Evolutionary conservation across 2,797 vertebrate species (phyloP), one percentile per base, ranked within the genome.

Genomic region (Sarcophilus harrisii): DNA sequence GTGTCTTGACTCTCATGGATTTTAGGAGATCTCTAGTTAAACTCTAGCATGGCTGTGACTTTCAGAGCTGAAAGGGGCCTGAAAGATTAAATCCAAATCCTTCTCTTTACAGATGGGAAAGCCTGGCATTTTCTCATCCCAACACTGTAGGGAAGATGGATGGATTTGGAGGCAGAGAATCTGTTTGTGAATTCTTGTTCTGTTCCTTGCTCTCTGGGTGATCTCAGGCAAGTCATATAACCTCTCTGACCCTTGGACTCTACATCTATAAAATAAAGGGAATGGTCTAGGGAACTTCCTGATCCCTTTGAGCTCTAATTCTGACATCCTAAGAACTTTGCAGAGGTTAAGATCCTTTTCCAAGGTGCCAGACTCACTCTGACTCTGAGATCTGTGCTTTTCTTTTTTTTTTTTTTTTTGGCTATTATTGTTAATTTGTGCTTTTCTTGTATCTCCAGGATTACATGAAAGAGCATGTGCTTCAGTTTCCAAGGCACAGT

Each of bases 1-100:
- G 57, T 94, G 93, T n/a, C 73, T 9, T 90, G 28, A 8, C 93
- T 96, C 94, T 96, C 54, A 52, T 49, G 89, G 62, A 57, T 59
- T 91, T 95, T 14, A 10, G 55, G 87, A 92, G 5, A 24, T 92
- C 5, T 62, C 91, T 62, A 58, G 92, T 38, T 58, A 49, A 16
- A 49, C 73, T 87, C 73, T 49, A 49, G 38, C 38, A 87, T 45
- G 38, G 1, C 38, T 87, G 10, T 87, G 66, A 38, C 73, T 49
- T 87, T 87, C 38, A 49, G 73, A 87, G 73, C 38, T 81, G 38
- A 81, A 73, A 81, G 73, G 21, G 38, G 73, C 38, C n/a, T 45
- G 10, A 81, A 38, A 21, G n/a, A 9, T 3, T 55, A 21, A 87
- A 30, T 45, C 38, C 24, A 49, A 87, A 87, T 87, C 73, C 38